Percentiles rank a stretch among this genome's conserved stretches.
These are phyloP conservation scores for Plectrocnemia conspersa DNA, from an alignment of 1,140 invertebrate genomes.

Conservation along the genomic window DNA sequence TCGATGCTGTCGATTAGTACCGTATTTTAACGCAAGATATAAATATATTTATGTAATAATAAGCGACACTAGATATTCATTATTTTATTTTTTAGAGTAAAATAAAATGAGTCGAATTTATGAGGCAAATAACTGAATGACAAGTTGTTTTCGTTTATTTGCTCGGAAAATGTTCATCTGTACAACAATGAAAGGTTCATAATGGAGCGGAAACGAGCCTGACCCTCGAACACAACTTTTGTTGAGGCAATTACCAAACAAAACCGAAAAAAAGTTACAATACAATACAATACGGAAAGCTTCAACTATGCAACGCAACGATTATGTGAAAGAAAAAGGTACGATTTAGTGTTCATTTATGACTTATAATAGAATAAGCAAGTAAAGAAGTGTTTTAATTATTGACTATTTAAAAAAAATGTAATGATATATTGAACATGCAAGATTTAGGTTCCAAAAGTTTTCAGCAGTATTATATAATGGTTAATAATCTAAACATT, in stretches of 20 bases:
- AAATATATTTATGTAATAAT: no score
- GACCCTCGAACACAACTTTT: slow-evolving; percentile 31
- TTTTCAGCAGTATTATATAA: no score
- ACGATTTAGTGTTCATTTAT: no score
- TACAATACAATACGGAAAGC: slow-evolving; percentile 29
- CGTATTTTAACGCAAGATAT: no score
- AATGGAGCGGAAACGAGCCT: slow-evolving; percentile 16
- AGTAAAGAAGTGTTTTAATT: no score
- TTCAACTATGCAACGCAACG: slow-evolving; percentile 31
- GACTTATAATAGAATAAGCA: no score
- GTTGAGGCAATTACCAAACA: slow-evolving; percentile 34
- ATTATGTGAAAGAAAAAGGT: slow-evolving; percentile 27
- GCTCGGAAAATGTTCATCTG: slow-evolving; percentile 17
- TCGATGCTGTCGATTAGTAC: no score
- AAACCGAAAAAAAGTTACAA: slow-evolving; percentile 32
- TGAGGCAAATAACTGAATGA: slow-evolving; percentile 8
- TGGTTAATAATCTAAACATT: no score
- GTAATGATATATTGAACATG: no score
- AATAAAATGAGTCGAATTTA: not conserved
- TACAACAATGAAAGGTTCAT: slow-evolving; percentile 27
- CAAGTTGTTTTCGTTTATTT: slow-evolving; percentile 23
- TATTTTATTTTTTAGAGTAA: not conserved
- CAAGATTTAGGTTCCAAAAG: no score
- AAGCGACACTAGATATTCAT: no score
- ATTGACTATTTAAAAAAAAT: no score